Conservation (phyloP, 2,113 vertebrate genomes). For the Aramus guarauna region DNA sequence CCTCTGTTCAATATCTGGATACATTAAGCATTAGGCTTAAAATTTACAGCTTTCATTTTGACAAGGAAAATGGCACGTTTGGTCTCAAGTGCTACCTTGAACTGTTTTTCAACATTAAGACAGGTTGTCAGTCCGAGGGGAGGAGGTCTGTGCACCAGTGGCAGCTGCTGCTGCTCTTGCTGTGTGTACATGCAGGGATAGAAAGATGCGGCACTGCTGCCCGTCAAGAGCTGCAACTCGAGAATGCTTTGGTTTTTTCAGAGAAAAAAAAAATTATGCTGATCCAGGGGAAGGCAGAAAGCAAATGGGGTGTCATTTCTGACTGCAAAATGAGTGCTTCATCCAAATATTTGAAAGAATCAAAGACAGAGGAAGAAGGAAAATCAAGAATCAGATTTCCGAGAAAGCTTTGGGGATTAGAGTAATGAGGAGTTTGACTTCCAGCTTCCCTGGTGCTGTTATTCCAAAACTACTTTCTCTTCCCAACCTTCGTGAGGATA, state of each 20-base stretch:
- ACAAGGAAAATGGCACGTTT: constrained; percentile 79
- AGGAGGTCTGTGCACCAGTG: constrained; percentile 44
- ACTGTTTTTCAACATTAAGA: constrained; percentile 73
- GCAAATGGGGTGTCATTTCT: neutral
- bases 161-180: constrained; percentile 43
- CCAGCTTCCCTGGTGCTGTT: neutral
- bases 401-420: constrained; percentile 16
- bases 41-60: constrained; percentile 80
- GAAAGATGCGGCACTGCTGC: neutral
- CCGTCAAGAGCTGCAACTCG: neutral
- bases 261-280: neutral
- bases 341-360: neutral
- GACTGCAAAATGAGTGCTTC: neutral
- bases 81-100: constrained; percentile 73
- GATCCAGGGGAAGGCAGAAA: neutral
- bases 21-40: constrained; percentile 78
- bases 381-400: neutral
- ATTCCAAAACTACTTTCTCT: neutral
- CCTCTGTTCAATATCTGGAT: constrained; percentile 78
- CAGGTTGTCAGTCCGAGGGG: constrained; percentile 67
- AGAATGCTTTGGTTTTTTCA: neutral
- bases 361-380: neutral
- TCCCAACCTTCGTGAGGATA: neutral
- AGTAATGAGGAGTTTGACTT: constrained; percentile 12
- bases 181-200: neutral